phyloP scores from a whole-genome alignment of 2,888 invertebrate species.

The Chloromyia formosa region DNA sequence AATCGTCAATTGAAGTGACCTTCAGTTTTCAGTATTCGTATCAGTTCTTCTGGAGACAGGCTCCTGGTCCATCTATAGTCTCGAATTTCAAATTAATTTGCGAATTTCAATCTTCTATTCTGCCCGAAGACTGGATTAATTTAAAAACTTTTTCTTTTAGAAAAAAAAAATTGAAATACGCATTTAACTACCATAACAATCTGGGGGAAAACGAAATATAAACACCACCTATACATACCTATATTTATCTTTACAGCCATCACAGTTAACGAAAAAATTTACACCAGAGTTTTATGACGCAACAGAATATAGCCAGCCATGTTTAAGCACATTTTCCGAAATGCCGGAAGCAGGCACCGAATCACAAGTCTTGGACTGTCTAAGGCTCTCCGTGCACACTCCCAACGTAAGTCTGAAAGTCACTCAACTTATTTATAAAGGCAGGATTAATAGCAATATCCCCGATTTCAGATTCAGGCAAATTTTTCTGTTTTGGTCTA shows the following conservation, averaged over 20 bases:
- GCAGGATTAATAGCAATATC: not conserved
- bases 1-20: too few species aligned
- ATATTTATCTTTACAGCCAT: not conserved
- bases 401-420: constrained; percentile 2
- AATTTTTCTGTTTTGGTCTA: constrained; percentile 54
- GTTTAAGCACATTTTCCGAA: not conserved
- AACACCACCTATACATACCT: not conserved
- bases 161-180: too few species aligned
- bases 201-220: too few species aligned
- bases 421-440: not conserved
- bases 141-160: too few species aligned
- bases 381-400: not conserved
- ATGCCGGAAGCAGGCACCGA: too few species aligned
- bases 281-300: constrained; percentile 12
- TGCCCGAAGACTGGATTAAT: too few species aligned
- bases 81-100: too few species aligned
- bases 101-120: too few species aligned
- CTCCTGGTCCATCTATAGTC: too few species aligned
- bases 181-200: too few species aligned
- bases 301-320: constrained; percentile 10
- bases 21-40: too few species aligned
- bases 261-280: not conserved
- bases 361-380: constrained; percentile 8
- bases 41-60: too few species aligned
- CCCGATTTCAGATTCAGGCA: constrained; percentile 18